A percentile compares a stretch with the other conserved stretches of the same genome.
Conservation (phyloP, 2,113 vertebrate species). For the Trinectes maculatus region DNA sequence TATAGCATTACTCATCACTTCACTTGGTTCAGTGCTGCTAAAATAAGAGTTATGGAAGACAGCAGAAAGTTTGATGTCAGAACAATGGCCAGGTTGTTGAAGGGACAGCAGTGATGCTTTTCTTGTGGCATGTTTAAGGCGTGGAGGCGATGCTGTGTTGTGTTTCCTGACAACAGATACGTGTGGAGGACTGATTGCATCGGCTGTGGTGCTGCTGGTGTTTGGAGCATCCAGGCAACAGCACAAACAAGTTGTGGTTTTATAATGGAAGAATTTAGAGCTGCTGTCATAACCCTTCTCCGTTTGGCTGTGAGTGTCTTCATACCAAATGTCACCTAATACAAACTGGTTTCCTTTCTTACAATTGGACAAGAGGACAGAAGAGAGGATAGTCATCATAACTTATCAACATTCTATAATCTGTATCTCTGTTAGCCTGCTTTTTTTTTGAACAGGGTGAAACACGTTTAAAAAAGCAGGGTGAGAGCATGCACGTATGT, state of each 20-base stretch:
- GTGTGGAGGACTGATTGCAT: conserved; percentile 31
- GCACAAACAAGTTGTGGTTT: conserved; percentile 8
- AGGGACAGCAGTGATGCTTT: conserved; percentile 20
- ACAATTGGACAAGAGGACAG: conserved; percentile 14
- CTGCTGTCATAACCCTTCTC: no score
- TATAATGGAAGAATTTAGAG: background rate
- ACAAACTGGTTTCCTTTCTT: conserved; percentile 5
- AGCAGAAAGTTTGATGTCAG: background rate
- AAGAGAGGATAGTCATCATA: conserved; percentile 26
- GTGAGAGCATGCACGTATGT: conserved; percentile 1
- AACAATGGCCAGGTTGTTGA: conserved; percentile 6
- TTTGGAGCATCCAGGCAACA: no score
- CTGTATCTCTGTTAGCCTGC: background rate
- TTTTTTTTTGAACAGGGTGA: no score
- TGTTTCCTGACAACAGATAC: conserved; percentile 50
- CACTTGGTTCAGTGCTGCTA: background rate
- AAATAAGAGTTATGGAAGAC: conserved; percentile 29
- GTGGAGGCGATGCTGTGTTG: no score
- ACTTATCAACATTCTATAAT: conserved; percentile 59
- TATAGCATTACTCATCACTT: conserved; percentile 50
- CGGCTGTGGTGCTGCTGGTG: no score
- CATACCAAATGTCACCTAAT: background rate
- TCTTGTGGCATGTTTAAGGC: no score
- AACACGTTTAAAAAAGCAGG: background rate
- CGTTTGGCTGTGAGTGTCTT: no score